phyloP scores from a whole-genome alignment of 2,113 vertebrate genomes.

The Alces alces region DNA sequence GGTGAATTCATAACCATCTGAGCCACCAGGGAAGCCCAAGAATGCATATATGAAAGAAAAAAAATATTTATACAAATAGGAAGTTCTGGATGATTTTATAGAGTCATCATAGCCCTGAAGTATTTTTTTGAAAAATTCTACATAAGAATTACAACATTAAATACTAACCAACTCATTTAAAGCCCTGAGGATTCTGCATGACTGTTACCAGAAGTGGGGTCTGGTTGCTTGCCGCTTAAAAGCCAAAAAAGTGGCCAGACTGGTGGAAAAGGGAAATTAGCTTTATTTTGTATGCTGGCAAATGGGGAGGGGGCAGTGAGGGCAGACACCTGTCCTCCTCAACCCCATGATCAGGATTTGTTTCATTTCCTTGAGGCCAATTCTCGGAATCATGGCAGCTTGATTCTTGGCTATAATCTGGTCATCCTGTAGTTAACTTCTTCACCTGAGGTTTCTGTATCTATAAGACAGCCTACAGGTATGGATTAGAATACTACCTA shows the following conservation, averaged over 20 bases:
- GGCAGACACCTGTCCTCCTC: background rate
- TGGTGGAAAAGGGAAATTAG: background rate
- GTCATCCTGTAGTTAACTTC: background rate
- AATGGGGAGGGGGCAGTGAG: background rate
- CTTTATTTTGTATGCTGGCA: background rate
- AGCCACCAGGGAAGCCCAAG: background rate
- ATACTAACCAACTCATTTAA: background rate
- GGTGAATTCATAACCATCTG: background rate
- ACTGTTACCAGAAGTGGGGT: background rate
- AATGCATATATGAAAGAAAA: background rate
- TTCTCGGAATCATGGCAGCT: background rate
- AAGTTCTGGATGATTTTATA: background rate
- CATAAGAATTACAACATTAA: background rate
- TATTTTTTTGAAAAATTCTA: background rate
- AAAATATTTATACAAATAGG: background rate
- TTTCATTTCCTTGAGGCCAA: background rate
- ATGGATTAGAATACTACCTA: background rate
- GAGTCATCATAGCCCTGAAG: background rate
- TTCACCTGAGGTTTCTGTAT: background rate
- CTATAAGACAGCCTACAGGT: background rate
- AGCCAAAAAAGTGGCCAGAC: background rate
- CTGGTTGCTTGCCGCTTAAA: background rate
- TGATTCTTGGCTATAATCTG: background rate
- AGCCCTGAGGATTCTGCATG: background rate
- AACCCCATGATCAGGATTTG: background rate